Base-by-base conservation (phyloP, 1,140 invertebrate species). In the Palaemon carinicauda region DNA sequence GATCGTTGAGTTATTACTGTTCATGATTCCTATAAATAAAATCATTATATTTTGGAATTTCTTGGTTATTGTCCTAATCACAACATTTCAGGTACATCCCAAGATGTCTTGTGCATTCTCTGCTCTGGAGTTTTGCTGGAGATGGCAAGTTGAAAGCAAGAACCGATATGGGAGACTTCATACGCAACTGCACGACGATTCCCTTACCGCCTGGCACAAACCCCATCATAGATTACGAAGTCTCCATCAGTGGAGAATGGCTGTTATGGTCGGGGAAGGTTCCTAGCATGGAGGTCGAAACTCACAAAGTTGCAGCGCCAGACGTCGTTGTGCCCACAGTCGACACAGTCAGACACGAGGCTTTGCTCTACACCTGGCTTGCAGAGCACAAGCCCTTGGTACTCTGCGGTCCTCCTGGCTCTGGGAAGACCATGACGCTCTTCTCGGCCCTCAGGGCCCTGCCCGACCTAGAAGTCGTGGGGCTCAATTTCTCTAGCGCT, bases 371-470 rank as follows among this genome's bases (percentile, higher is more conserved):
- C 91, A 99, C 98, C 1, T 99, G 98, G 99, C 92, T 99, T 73
- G 97, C 97, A 29, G 98, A 99, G 92, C 98, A 99, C 91, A 99
- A 99, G 92, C 99, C 99, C n/a, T 92, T 99, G 27, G 97, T 99
- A 24, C 93, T 99, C 0, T 99, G 99, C 93, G 99, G 99, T 81
- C 99, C 99, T 15, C 99, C 99, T 87, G 98, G 98, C 83, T 99
- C 98, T 79, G 99, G 99, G 90, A 99, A 99, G 93, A 99, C 99
- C 0, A 99, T 99, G 99, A 99, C 99, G 0, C 92, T 99, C 17
- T 99, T 99, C 93, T 98, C 97, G 19, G 98, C 98, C 1, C 92
- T 99, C 12, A 94, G 98, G 90, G 97, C 97, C 1, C 92, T 99
- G 31, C 98, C 98, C 0, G 97, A 99, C 90, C 98, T 99, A 97